Evolutionary conservation across 2,113 vertebrate species (phyloP).

Genomic region (Plectropomus leopardus): DNA sequence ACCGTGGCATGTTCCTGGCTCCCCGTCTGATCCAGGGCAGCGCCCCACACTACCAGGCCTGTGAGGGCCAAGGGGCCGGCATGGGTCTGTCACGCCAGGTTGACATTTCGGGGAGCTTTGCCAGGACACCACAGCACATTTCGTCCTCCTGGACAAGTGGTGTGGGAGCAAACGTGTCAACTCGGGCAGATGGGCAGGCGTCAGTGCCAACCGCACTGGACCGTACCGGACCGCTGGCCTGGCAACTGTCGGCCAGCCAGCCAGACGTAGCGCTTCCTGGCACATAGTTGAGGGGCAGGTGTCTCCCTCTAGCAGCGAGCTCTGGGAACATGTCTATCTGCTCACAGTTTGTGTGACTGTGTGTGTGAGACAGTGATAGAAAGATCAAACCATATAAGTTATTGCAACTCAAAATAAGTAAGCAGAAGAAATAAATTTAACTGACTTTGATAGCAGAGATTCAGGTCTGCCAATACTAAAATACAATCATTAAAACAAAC

Average conservation of each 20-base stretch:
- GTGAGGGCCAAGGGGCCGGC: slow-evolving; percentile 66
- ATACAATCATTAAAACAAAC: neutral
- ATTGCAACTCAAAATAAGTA: neutral
- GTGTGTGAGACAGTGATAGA: slow-evolving; percentile 6
- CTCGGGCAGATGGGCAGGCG: slow-evolving; percentile 82
- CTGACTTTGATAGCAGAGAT: neutral
- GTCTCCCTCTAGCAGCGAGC: slow-evolving; percentile 64
- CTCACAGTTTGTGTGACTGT: slow-evolving; percentile 33
- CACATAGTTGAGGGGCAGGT: slow-evolving; percentile 72
- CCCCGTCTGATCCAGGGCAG: slow-evolving; percentile 66
- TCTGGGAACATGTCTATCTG: slow-evolving; percentile 35
- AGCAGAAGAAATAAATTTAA: neutral
- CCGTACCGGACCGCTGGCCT: slow-evolving; percentile 77
- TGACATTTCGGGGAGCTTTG: slow-evolving; percentile 82
- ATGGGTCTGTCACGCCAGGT: slow-evolving; percentile 76
- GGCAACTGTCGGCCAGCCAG: slow-evolving; percentile 59
- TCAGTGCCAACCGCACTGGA: slow-evolving; percentile 79
- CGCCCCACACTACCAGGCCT: slow-evolving; percentile 62
- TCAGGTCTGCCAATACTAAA: neutral
- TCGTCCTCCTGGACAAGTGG: slow-evolving; percentile 80
- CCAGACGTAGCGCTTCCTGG: slow-evolving; percentile 71
- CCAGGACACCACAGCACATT: slow-evolving; percentile 79
- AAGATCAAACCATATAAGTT: neutral
- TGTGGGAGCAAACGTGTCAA: slow-evolving; percentile 76
- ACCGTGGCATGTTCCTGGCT: slow-evolving; percentile 80